Percentiles rank a stretch among this genome's conserved stretches.
Evolutionary conservation across 2,888 invertebrate genomes (phyloP).

Genomic region (Eledona agricola): DNA sequence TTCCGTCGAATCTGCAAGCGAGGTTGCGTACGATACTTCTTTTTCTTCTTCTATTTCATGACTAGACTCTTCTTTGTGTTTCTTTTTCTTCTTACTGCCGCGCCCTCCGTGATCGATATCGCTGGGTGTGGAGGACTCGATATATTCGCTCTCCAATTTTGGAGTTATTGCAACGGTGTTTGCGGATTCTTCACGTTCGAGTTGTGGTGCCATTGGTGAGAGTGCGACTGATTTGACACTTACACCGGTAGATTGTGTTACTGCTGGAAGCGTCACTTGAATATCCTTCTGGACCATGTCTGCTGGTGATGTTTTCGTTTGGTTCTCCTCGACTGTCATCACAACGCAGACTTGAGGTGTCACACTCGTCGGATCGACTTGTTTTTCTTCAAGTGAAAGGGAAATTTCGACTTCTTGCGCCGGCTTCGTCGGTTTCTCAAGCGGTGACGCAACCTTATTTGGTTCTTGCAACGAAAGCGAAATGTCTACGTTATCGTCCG

Average conservation of each 20-base stretch:
- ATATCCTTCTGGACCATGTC: conserved; percentile 56
- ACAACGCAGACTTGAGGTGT: conserved; percentile 54
- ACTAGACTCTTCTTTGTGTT: conserved; percentile 64
- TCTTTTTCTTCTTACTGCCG: conserved; percentile 72
- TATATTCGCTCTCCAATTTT: conserved; percentile 56
- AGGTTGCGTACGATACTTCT: conserved; percentile 61
- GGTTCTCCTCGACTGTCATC: conserved; percentile 53
- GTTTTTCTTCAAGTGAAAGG: conserved; percentile 61
- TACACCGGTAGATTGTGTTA: conserved; percentile 40
- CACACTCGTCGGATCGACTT: conserved; percentile 58
- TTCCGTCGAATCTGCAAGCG: conserved; percentile 66
- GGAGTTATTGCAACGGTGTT: conserved; percentile 46
- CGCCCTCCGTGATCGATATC: conserved; percentile 65
- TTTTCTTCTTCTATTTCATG: conserved; percentile 49
- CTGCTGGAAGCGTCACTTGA: conserved; percentile 53
- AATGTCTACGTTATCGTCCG: conserved; percentile 12
- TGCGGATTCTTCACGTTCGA: conserved; percentile 5
- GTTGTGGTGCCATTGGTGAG: conserved; percentile 40
- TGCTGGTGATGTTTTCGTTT: conserved; percentile 45
- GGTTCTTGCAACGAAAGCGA: conserved; percentile 6
- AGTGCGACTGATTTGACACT: conserved; percentile 43
- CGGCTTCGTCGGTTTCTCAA: conserved; percentile 46
- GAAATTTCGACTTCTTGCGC: conserved; percentile 57
- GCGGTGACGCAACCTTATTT: conserved; percentile 31
- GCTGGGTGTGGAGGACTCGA: conserved; percentile 56